Evolutionary conservation across 1,140 invertebrate species (phyloP).

Genomic region (Brachionus asplanchnoidis): DNA sequence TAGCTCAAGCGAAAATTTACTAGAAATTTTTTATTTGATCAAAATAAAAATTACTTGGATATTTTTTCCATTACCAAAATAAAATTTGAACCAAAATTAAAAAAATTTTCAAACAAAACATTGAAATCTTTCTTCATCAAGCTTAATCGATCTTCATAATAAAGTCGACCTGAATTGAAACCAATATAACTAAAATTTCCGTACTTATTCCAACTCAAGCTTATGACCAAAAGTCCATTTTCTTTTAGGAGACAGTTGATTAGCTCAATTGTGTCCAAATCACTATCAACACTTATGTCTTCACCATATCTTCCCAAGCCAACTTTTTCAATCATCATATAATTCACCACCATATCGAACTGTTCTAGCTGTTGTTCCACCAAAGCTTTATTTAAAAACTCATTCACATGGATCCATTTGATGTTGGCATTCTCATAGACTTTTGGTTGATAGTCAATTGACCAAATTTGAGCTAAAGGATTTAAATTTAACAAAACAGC

Average conservation of each 20-base stretch:
- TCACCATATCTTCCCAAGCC: neutral
- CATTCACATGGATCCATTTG: neutral
- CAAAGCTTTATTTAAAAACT: neutral
- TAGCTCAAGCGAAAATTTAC: neutral
- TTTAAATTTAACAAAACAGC: neutral
- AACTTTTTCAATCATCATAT: neutral
- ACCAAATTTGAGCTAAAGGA: neutral
- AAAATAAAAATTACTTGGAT: neutral
- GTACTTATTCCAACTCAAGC: neutral
- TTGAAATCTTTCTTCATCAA: neutral
- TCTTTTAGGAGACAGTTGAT: neutral
- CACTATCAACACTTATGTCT: neutral
- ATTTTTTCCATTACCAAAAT: neutral
- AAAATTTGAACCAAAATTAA: neutral
- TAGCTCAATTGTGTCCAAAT: neutral
- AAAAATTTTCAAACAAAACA: neutral
- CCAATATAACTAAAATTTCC: neutral
- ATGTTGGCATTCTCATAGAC: neutral
- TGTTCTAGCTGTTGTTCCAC: neutral
- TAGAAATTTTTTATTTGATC: too few relatives aligned
- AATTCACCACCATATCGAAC: neutral
- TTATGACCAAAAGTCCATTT: neutral
- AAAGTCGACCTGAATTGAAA: neutral
- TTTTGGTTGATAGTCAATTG: neutral
- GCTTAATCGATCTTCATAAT: neutral